Percentiles rank a stretch among this genome's conserved stretches.
These are phyloP conservation scores for Menidia menidia DNA, from an alignment of 2,797 vertebrate species.

Conservation along the genomic window DNA sequence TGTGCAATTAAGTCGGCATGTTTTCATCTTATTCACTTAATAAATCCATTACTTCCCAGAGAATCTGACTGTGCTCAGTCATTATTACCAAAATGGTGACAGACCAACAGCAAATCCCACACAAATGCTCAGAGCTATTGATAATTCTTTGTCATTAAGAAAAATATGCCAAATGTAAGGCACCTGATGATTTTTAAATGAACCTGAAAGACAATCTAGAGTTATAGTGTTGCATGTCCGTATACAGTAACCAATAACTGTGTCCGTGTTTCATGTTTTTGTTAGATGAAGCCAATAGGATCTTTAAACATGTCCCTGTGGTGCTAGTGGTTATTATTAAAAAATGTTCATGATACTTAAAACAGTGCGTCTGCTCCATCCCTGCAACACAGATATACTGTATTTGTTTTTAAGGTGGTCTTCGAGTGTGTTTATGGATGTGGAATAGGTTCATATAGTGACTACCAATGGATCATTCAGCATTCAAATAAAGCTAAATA, in stretches of 20 bases:
- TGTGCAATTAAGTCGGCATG: constrained; percentile 43
- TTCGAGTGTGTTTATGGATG: neutral
- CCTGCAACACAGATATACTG: constrained; percentile 9
- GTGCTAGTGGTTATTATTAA: constrained; percentile 30
- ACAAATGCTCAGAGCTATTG: constrained; percentile 34
- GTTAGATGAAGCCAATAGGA: constrained; percentile 56
- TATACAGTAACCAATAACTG: constrained; percentile 65
- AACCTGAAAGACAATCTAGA: constrained; percentile 58
- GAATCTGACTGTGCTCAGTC: constrained; percentile 26
- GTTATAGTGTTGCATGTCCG: constrained; percentile 52
- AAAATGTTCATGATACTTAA: constrained; percentile 14
- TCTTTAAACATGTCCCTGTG: constrained; percentile 37
- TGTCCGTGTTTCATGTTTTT: constrained; percentile 47
- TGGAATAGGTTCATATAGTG: neutral
- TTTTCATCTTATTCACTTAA: constrained; percentile 43
- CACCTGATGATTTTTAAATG: constrained; percentile 43
- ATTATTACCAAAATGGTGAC: constrained; percentile 31
- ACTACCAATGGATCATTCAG: neutral
- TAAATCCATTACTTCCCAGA: constrained; percentile 29
- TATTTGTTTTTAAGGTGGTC: neutral
- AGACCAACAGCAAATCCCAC: constrained; percentile 25
- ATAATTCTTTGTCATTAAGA: constrained; percentile 24
- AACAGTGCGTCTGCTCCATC: constrained; percentile 9
- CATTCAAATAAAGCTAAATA: neutral
- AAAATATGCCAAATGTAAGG: constrained; percentile 7